Evolutionary conservation across 2,113 vertebrate genomes (phyloP), one percentile per base, ranked within the genome.

Genomic region (Egretta garzetta): DNA sequence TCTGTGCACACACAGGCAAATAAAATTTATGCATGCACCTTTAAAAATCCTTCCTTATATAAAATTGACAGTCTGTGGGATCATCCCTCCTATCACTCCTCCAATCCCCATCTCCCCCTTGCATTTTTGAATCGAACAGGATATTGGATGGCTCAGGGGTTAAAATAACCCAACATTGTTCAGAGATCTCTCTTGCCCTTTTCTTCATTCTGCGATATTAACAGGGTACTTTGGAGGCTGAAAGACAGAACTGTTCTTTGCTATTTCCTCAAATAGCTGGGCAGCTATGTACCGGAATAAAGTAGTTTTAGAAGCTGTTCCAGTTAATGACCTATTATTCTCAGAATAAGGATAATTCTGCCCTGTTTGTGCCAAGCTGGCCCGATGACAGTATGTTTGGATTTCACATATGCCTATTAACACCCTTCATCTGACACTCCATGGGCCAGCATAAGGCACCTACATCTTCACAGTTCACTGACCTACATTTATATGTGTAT

Each of bases 361-460:
- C 27, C 22, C 14, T 74, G 50, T 71, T 75, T 84, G 24, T 79
- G 35, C 53, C 33, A 63, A 77, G 16, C 9, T 81, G 26, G 30
- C 22, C 18, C 45, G 55, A 41, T 50, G 41, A 82, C 53, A 86
- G 72, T 76, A 73, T 26, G 52, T 7, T 64, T 73, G 7, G 10
- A 63, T 95, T 86, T 93, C 50, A 84, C 30, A 15, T 56, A 83
- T 37, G 37, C 52, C 12, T 41, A 74, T 63, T 79, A 86, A 50
- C 35, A 94, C 11, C 14, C 8, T 14, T 66, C 4, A 14, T 63
- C 30, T 79, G 53, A 94, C 21, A 37, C 3, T 22, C 39, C 45
- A 87, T 10, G 66, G 75, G 56, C 12, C 62, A 92, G 52, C 24
- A 76, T 20, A 52, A 82, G 58, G 20, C 20, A 84, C 24, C 11